Conservation (phyloP, 2,113 vertebrate genomes). For the Dermatemys mawii region DNA sequence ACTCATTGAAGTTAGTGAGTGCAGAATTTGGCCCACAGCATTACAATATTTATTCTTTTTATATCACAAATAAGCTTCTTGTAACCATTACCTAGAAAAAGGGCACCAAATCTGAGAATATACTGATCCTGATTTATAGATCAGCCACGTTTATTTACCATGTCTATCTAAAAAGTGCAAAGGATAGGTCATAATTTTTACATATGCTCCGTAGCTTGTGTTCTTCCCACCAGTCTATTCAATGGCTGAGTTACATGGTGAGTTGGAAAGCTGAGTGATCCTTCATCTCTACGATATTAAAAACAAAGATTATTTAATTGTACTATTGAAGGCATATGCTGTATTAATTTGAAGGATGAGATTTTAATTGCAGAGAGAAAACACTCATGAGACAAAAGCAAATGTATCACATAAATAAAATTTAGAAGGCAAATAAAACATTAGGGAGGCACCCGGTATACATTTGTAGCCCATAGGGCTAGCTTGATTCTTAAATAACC, state of each 20-base stretch:
- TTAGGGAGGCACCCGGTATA: conserved; percentile 47
- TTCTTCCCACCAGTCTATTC: neutral
- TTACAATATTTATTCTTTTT: neutral
- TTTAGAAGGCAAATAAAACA: conserved; percentile 16
- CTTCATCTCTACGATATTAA: conserved; percentile 20
- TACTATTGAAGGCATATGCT: neutral
- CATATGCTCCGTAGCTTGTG: neutral
- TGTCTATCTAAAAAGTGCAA: neutral
- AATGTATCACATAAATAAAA: neutral
- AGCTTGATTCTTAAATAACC: neutral
- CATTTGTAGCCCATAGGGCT: neutral
- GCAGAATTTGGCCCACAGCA: neutral
- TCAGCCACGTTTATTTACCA: neutral
- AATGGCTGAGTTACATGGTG: neutral
- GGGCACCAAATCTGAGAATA: neutral
- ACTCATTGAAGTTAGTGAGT: neutral
- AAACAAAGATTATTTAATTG: neutral
- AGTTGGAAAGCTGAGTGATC: neutral
- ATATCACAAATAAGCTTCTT: neutral
- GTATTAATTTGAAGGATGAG: neutral
- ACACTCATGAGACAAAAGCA: neutral
- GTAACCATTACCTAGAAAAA: neutral
- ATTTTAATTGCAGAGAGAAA: neutral
- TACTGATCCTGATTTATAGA: neutral
- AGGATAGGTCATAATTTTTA: neutral